Evolutionary conservation across 1,140 invertebrate species (phyloP).

Genomic region (Sesamia nonagrioides): DNA sequence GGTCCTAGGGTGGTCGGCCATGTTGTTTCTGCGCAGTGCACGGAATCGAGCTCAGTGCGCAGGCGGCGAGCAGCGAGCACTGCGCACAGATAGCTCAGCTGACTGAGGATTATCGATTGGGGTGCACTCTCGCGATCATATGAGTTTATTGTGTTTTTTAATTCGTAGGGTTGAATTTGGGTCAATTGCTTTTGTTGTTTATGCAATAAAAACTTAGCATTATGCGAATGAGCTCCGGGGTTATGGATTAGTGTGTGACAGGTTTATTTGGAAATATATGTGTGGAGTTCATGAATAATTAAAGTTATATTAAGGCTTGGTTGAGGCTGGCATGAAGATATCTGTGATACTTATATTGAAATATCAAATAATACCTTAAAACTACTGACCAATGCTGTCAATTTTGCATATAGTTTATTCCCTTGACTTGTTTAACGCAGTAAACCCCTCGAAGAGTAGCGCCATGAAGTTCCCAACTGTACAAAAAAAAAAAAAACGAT

Average conservation of each 20-base stretch:
- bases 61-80: slow-evolving; percentile 63
- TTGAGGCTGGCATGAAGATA: too few species aligned
- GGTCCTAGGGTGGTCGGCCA: slow-evolving; percentile 54
- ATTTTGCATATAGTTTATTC: too few species aligned
- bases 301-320: too few species aligned
- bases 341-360: too few species aligned
- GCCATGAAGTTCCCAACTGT: too few species aligned
- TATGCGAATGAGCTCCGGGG: slow-evolving; percentile 1
- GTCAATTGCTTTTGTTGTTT: slow-evolving; percentile 51
- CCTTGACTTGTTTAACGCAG: too few species aligned
- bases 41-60: slow-evolving; percentile 67
- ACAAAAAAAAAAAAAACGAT: too few species aligned
- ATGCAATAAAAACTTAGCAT: slow-evolving; percentile 24
- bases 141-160: slow-evolving; percentile 39
- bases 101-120: slow-evolving; percentile 59
- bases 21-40: slow-evolving; percentile 62
- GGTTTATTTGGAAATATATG: background rate
- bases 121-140: slow-evolving; percentile 50
- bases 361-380: too few species aligned
- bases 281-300: background rate
- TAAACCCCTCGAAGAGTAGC: too few species aligned
- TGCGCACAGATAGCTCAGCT: slow-evolving; percentile 60
- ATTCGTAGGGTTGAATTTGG: slow-evolving; percentile 49
- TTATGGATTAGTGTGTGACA: background rate
- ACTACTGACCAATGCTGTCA: too few species aligned